phyloP scores from a whole-genome alignment of 2,113 vertebrate genomes.

The Parus major region DNA sequence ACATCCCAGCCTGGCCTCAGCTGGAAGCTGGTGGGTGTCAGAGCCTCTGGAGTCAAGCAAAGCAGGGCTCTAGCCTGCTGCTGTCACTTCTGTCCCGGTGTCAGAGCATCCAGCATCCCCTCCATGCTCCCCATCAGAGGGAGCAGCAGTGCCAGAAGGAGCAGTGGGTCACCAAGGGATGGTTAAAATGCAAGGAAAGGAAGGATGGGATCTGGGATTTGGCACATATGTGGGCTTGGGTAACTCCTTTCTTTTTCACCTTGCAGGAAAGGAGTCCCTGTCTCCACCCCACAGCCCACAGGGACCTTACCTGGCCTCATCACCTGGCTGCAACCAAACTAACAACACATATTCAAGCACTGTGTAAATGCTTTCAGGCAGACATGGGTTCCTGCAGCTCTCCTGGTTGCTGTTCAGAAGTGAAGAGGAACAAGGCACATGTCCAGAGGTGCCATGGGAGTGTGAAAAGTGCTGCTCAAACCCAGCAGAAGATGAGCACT shows the following conservation, averaged over 20 bases:
- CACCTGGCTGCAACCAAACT: not conserved
- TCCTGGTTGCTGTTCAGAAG: not conserved
- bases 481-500: not conserved
- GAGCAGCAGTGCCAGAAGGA: not conserved
- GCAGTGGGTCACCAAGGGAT: not conserved
- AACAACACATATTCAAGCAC: accelerated
- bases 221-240: not conserved
- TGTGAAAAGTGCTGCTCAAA: not conserved
- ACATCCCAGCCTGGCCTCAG: not conserved
- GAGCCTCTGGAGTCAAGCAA: not conserved
- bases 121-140: not conserved
- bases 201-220: not conserved
- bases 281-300: not conserved
- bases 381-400: not conserved
- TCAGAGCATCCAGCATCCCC: not conserved
- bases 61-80: not conserved
- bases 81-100: not conserved
- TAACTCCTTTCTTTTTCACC: not conserved
- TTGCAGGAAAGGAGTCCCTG: not conserved
- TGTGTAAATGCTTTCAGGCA: not conserved
- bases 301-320: not conserved
- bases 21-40: accelerated
- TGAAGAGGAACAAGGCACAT: accelerated
- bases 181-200: not conserved
- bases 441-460: not conserved